Evolutionary conservation across 2,888 invertebrate genomes (phyloP), one percentile per base, ranked within the genome.

Genomic region (Cepaea hortensis): DNA sequence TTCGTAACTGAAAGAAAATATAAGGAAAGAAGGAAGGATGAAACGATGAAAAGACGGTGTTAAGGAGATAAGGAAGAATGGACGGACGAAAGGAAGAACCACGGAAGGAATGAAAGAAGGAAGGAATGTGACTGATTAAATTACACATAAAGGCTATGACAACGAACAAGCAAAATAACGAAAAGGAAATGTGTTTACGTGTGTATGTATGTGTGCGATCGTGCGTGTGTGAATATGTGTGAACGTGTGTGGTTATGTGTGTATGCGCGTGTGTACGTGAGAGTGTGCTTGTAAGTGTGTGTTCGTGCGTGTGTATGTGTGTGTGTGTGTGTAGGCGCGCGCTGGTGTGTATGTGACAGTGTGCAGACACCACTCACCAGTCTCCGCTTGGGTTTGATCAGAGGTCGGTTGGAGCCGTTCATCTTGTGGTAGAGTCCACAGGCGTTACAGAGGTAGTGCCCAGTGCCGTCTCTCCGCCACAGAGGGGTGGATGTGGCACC

Each of bases 351-450:
- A 15, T 68, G 68, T 20, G 4, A 9, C 4, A 4, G 68, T 68
- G 20, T 68, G 68, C 68, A 20, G 2, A 23, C 23, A 7, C 7
- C 18, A 97, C 98, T 97, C 96, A 98, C 99, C 97, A 99, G 96
- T 96, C 99, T 96, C 96, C 99, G 97, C 95, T 98, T 98, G 91
- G 99, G 99, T 96, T 99, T 99, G 94, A 99, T 98, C 93, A 99
- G 96, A 89, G 99, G 99, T 93, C 99, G 96, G 96, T 98, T 98
- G 96, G 98, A 97, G 93, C 99, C 98, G 96, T 99, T 99, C 98
- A 99, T 99, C 96, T 99, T 99, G 96, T 98, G 98, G 96, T 99
- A 99, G 88, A 99, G 96, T 89, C 99, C 99, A 95, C 99, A 99
- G 87, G 99, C 99, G 96, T 99, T 99, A 96, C 99, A 99, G 94